Base-by-base conservation (phyloP, 2,888 invertebrate genomes). In the Pristionchus maxplancki region DNA sequence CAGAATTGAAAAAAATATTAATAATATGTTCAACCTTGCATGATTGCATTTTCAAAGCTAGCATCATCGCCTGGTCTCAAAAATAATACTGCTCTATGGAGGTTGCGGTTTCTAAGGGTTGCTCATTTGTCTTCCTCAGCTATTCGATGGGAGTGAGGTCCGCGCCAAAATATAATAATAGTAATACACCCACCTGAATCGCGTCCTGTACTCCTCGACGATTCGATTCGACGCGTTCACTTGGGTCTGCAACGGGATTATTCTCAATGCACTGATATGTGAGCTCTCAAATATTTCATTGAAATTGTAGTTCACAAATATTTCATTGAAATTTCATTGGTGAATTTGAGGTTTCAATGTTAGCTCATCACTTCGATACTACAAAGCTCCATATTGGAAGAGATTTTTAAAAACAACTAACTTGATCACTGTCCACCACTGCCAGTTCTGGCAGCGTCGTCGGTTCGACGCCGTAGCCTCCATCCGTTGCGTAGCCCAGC, bases 171-270 rank as follows among this genome's bases (percentile, higher is more conserved):
- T n/a, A n/a, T n/a, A n/a, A n/a, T n/a, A n/a, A n/a, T n/a, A n/a
- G n/a, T n/a, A n/a, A n/a, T n/a, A n/a, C n/a, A 5, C 34, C 11
- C n/a, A 84, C 84, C 84, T 58, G 84, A 84, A 84, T 40, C 62
- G 50, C 13, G 24, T 84, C 24, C 84, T n/a, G 84, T 84, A 84
- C n/a, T 84, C 62, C 40, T 84, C 84, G 9, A 84, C 84, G 4
- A 62, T 24, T 3, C 62, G 58, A 13, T 40, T 37, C 8, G 84
- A 84, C n/a, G 84, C 84, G 62, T 84, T 62, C 62, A 84, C 84
- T 37, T 44, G 84, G 17, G 31, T 48, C 62, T 84, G 84, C 13
- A 40, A 40, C 1, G 20, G 24, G 24, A 40, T 78, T n/a, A 44
- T 44, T 28, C n/a, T n/a, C 4, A 28, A 28, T 64, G 6, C 28